Base-by-base conservation (phyloP, 2,797 vertebrate species). In the Ptychobarbus kaznakovi region DNA sequence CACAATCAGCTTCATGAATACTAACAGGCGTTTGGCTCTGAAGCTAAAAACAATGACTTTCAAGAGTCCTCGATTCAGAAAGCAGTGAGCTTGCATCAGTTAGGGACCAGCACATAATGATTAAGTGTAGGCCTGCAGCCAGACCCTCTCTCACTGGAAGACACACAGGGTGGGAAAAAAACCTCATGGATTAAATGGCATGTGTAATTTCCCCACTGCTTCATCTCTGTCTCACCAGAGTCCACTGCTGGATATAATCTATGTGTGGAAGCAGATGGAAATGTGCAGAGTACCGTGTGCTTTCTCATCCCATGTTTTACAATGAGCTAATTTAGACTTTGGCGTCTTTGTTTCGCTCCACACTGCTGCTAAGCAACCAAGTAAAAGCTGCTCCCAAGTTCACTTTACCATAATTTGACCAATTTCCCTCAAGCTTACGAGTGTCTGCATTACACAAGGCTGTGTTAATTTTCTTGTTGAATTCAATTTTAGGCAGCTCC, bases 241-340 rank as follows among this genome's bases (percentile, higher is more conserved):
- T 66, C 13, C 20, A 70, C 44, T 81, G 78, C 66, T 38, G 63
- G 72, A 77, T 87, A 68, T 68, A 53, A 76, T 66, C 42, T 83
- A 68, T 76, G 72, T 25, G 56, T 74, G 42, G 12, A 79, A 70
- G 63, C 74, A 70, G 74, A 87, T 77, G 79, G 73, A 72, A 85
- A 66, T 63, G 73, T 76, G 49, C 46, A 16, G 22, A 65, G 66
- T 83, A 69, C 66, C 11, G 22, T 61, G 11, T 49, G 66, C 61
- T 78, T 68, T 73, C 73, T 66, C 46, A 51, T 77, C 58, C 70
- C 82, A 56, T 77, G 87, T 46, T 84, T 88, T 72, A 79, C 72
- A 82, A 88, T 86, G 85, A 88, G 83, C 63, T 79, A 44, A 87
- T 87, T 82, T 79, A 63, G 72, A 85, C 8, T 61, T 70, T 32